Evolutionary conservation across 2,113 vertebrate species (phyloP).

Genomic region (Callipepla squamata): DNA sequence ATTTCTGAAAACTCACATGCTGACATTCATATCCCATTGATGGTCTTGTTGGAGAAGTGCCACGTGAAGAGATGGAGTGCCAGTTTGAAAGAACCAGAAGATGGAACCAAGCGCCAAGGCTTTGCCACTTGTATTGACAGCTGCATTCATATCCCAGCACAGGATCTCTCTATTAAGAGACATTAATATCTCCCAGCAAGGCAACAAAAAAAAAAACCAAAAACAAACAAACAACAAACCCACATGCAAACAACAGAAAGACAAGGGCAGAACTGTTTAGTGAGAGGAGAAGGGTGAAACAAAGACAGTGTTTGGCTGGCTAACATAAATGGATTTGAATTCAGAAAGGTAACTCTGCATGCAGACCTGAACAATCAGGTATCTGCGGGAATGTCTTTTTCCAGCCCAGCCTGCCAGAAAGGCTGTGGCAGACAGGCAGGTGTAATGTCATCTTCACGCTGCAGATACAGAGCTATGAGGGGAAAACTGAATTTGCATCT

Average conservation of each 20-base stretch:
- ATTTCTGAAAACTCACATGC: background rate
- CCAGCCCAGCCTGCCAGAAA: background rate
- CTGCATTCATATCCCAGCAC: background rate
- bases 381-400: background rate
- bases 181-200: background rate
- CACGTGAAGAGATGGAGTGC: background rate
- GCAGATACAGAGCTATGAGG: background rate
- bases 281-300: background rate
- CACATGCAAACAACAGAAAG: background rate
- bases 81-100: background rate
- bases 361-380: background rate
- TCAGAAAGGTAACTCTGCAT: background rate
- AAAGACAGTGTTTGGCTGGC: background rate
- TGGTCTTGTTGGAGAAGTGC: background rate
- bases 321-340: background rate
- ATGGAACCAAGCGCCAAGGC: constrained; percentile 1
- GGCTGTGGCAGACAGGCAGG: background rate
- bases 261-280: background rate
- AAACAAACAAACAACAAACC: background rate
- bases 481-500: background rate
- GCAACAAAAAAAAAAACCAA: background rate
- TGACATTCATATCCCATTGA: background rate
- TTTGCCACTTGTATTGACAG: constrained; percentile 9
- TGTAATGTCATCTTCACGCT: background rate
- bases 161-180: constrained; percentile 4